These are phyloP conservation scores for Psettodes erumei DNA, from an alignment of 2,113 vertebrate species.

Conservation along the genomic window DNA sequence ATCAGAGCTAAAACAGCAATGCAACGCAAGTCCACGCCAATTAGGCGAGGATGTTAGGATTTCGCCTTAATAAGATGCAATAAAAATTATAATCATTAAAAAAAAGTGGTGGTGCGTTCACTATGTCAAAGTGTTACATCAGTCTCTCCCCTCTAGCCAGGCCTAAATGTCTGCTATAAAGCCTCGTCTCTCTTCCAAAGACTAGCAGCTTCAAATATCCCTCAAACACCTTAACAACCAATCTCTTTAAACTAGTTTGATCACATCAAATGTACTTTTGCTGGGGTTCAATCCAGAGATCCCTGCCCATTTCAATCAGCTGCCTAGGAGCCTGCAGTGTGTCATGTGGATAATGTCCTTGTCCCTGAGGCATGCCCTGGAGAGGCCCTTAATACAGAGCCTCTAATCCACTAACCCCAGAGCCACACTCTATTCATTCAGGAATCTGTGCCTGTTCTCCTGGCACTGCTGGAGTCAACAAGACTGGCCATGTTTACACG, in stretches of 20 bases:
- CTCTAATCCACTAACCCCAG: slow-evolving; percentile 77
- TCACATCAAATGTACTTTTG: slow-evolving; percentile 75
- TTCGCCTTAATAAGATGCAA: slow-evolving; percentile 58
- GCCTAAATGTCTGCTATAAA: slow-evolving; percentile 54
- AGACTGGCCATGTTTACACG: slow-evolving; percentile 74
- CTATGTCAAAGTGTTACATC: slow-evolving; percentile 74
- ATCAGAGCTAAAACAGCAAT: slow-evolving; percentile 32
- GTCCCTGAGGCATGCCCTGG: slow-evolving; percentile 71
- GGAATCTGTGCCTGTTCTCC: slow-evolving; percentile 66
- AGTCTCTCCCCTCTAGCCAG: slow-evolving; percentile 71
- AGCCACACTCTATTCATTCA: slow-evolving; percentile 72
- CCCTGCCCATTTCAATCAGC: slow-evolving; percentile 78
- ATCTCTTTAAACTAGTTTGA: slow-evolving; percentile 77
- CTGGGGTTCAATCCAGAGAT: slow-evolving; percentile 66
- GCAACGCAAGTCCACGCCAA: slow-evolving; percentile 53
- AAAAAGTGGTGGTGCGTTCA: slow-evolving; percentile 31
- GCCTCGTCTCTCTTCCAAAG: slow-evolving; percentile 54
- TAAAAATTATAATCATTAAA: slow-evolving; percentile 64
- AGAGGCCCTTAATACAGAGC: slow-evolving; percentile 73
- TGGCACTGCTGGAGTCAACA: slow-evolving; percentile 74
- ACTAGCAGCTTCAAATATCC: slow-evolving; percentile 68
- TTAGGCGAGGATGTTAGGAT: slow-evolving; percentile 50
- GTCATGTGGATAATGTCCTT: slow-evolving; percentile 83
- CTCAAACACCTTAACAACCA: slow-evolving; percentile 72
- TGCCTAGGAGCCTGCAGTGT: slow-evolving; percentile 69